Evolutionary conservation across 30 jellyfish, hydroid and myxozoan species (phyloP).

Genomic region (Cassiopea xamachana): DNA sequence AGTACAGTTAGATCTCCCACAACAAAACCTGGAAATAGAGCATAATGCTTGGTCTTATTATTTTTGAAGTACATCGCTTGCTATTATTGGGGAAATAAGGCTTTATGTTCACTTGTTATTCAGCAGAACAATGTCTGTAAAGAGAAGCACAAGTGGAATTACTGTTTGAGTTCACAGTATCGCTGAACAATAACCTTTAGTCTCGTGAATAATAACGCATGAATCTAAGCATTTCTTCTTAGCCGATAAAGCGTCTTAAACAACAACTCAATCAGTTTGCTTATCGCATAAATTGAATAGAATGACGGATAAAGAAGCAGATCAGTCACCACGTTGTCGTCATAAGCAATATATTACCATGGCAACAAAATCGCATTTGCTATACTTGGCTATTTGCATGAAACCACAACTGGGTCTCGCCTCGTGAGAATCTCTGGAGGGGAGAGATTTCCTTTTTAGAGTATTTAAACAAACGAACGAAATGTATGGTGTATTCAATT

Average conservation of each 20-base stretch:
- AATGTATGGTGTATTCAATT: background rate
- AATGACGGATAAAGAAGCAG: conserved; percentile 48
- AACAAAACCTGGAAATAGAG: conserved; percentile 64
- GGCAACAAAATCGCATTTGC: conserved; percentile 71
- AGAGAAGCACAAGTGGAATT: conserved; percentile 64
- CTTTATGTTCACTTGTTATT: conserved; percentile 70
- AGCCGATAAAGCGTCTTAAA: conserved; percentile 56
- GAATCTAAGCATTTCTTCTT: conserved; percentile 48
- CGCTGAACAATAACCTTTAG: conserved; percentile 69
- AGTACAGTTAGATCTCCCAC: conserved; percentile 40
- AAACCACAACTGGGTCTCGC: conserved; percentile 53
- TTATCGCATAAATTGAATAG: conserved; percentile 51
- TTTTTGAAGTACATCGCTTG: conserved; percentile 54
- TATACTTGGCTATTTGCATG: conserved; percentile 55
- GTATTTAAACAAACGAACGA: background rate
- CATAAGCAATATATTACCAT: conserved; percentile 61
- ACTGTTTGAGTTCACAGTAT: conserved; percentile 50
- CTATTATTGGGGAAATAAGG: conserved; percentile 77
- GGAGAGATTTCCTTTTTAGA: conserved; percentile 9
- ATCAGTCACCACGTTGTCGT: conserved; percentile 77
- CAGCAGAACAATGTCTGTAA: conserved; percentile 58
- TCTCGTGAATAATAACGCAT: conserved; percentile 34
- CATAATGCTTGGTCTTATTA: conserved; percentile 36
- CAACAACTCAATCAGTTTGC: conserved; percentile 69
- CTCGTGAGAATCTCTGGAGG: conserved; percentile 39